phyloP scores from a whole-genome alignment of 2,797 vertebrate species.

The Caiman crocodilus region DNA sequence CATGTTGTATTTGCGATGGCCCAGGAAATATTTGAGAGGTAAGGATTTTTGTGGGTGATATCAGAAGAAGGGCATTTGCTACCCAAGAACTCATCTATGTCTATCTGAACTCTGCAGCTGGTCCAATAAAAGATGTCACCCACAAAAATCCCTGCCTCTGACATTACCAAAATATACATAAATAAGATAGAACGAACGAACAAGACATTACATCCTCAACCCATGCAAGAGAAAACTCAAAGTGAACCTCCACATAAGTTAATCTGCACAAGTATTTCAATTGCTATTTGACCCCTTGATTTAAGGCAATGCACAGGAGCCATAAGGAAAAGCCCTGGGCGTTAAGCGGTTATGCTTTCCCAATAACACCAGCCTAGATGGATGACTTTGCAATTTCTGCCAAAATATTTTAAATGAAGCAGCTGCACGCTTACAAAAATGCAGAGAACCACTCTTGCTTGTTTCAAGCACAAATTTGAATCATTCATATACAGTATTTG shows the following conservation, averaged over 20 bases:
- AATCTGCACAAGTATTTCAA: background rate
- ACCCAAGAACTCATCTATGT: too few species aligned
- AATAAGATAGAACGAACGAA: too few species aligned
- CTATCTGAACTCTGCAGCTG: too few species aligned
- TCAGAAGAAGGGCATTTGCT: too few species aligned
- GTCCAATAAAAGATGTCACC: too few species aligned
- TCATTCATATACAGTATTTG: background rate
- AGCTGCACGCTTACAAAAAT: constrained; percentile 42
- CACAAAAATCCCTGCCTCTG: too few species aligned
- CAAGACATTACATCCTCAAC: too few species aligned
- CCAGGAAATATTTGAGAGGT: too few species aligned
- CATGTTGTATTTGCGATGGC: too few species aligned
- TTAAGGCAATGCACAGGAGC: background rate
- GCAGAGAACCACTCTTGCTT: background rate
- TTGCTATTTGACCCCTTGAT: background rate
- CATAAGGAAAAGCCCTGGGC: background rate
- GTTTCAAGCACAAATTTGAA: constrained; percentile 3
- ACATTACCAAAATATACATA: too few species aligned
- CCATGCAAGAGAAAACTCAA: too few species aligned
- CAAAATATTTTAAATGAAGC: constrained; percentile 62
- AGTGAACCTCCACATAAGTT: background rate
- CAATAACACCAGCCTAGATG: background rate
- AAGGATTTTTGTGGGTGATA: too few species aligned
- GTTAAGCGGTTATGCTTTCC: background rate
- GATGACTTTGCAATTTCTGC: constrained; percentile 14